phyloP scores from a whole-genome alignment of 2,113 vertebrate species.

The Suncus etruscus region DNA sequence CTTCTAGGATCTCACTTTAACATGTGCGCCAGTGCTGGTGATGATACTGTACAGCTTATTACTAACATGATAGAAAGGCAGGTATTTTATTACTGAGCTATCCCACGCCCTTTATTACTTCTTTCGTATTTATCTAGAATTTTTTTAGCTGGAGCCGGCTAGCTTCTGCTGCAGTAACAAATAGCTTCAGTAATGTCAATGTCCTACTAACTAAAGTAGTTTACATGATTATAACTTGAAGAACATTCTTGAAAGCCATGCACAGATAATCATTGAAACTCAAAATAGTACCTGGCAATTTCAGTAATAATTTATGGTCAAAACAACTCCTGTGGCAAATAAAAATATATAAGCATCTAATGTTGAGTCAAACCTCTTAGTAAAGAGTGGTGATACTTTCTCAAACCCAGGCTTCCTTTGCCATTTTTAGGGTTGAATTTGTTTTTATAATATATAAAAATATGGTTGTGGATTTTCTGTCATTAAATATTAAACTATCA shows the following conservation, averaged over 20 bases:
- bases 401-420: constrained; percentile 15
- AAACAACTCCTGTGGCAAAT: neutral
- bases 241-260: neutral
- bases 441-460: constrained; percentile 13
- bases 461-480: neutral
- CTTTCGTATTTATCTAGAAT: too few species aligned
- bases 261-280: neutral
- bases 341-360: neutral
- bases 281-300: neutral
- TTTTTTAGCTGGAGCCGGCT: neutral
- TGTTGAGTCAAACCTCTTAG: neutral
- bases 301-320: neutral
- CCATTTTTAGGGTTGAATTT: constrained; percentile 7
- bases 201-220: neutral
- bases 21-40: too few species aligned
- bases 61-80: too few species aligned
- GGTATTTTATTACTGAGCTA: too few species aligned
- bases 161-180: constrained; percentile 23
- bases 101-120: too few species aligned
- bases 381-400: neutral
- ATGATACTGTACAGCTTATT: too few species aligned
- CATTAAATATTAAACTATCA: neutral
- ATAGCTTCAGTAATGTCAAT: neutral
- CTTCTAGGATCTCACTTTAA: too few species aligned
- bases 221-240: neutral